Percentiles rank a stretch among this genome's conserved stretches.
phyloP scores from a whole-genome alignment of 2,797 vertebrate genomes.

The Sebastes matsubarae region DNA sequence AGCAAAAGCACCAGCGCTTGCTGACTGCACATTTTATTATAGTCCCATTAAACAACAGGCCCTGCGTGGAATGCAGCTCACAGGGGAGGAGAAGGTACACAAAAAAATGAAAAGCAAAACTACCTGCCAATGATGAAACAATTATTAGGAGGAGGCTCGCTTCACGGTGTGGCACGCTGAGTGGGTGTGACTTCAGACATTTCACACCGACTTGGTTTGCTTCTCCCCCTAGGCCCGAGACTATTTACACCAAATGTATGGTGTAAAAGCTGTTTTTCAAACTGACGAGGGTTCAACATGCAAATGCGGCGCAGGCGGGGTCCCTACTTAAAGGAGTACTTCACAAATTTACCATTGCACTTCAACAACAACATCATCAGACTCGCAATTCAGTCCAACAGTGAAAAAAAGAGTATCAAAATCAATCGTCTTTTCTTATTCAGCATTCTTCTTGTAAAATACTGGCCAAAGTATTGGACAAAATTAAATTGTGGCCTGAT shows the following conservation, averaged over 20 bases:
- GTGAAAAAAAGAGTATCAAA: not conserved
- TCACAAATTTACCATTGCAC: not conserved
- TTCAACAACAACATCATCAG: not conserved
- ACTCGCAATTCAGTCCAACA: not conserved
- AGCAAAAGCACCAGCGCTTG: conserved; percentile 50
- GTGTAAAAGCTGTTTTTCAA: not conserved
- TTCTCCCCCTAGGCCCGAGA: not conserved
- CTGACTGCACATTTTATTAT: conserved; percentile 70
- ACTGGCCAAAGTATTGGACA: not conserved
- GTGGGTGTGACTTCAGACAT: conserved; percentile 31
- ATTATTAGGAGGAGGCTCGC: conserved; percentile 31
- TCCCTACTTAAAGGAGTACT: not conserved
- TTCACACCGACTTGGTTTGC: conserved; percentile 19
- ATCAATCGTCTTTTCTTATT: not conserved
- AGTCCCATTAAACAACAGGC: conserved; percentile 76
- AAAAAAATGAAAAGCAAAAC: conserved; percentile 19
- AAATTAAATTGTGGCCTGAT: not conserved
- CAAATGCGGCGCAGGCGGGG: not conserved
- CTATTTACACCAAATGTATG: not conserved
- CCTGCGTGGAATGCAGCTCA: conserved; percentile 64
- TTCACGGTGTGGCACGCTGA: not conserved
- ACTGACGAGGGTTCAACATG: not conserved
- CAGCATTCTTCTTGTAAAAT: not conserved
- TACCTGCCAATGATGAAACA: conserved; percentile 45
- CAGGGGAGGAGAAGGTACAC: conserved; percentile 45